Evolutionary conservation across 2,113 vertebrate species (phyloP).

Genomic region (Rhea americana): DNA sequence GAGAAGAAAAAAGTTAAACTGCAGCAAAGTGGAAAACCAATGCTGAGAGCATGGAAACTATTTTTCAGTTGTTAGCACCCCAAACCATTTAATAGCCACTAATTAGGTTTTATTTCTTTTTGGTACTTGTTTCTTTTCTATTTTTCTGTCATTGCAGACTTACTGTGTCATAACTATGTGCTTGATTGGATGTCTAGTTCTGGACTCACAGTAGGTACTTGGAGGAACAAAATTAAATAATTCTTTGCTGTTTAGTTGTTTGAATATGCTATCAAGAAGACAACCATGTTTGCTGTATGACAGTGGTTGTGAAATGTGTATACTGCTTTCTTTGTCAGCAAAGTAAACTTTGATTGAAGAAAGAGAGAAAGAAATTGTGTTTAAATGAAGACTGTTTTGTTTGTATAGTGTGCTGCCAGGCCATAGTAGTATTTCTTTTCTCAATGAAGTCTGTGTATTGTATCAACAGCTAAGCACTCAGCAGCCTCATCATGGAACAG

Average conservation of each 20-base stretch:
- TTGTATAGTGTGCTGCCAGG: not conserved
- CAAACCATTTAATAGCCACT: conserved; percentile 26
- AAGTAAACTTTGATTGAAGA: conserved; percentile 7
- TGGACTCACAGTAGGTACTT: not conserved
- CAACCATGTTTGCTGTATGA: not conserved
- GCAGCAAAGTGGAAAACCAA: not conserved
- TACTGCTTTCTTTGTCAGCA: not conserved
- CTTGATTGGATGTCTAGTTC: not conserved
- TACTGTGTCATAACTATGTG: not conserved
- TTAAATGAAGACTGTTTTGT: conserved; percentile 39
- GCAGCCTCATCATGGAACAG: not conserved
- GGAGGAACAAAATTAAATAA: not conserved
- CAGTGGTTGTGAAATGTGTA: not conserved
- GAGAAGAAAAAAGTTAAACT: not conserved
- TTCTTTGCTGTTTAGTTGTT: conserved; percentile 10
- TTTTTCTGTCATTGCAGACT: not conserved
- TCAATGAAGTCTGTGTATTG: conserved; percentile 14
- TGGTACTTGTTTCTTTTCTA: not conserved
- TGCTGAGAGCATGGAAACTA: not conserved
- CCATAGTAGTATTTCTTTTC: not conserved
- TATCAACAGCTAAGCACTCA: not conserved
- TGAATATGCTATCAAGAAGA: not conserved
- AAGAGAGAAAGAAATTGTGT: not conserved
- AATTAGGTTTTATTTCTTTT: conserved; percentile 12
- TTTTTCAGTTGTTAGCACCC: conserved; percentile 12